A percentile compares a stretch with the other conserved stretches of the same genome.
Evolutionary conservation across 2,888 invertebrate species (phyloP).

Genomic region (Podabrus alpinus): DNA sequence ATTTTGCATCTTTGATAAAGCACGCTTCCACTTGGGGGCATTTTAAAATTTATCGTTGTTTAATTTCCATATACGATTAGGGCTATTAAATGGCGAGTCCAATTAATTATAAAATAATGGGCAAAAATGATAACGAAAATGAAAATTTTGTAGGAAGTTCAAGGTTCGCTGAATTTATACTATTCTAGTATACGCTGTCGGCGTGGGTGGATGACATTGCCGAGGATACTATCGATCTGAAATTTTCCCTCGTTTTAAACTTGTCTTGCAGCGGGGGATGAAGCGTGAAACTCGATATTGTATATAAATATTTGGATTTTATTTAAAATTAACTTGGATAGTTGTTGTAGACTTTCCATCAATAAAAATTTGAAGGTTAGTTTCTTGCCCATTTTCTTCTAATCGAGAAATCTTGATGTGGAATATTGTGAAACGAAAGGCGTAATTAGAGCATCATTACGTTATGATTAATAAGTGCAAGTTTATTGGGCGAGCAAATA

Average conservation of each 20-base stretch:
- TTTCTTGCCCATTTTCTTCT: background rate
- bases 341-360: background rate
- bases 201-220: constrained; percentile 5
- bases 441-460: background rate
- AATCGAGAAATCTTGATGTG: background rate
- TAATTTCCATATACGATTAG: background rate
- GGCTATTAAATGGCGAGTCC: background rate
- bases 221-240: constrained; percentile 12
- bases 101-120: background rate
- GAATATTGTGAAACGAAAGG: background rate
- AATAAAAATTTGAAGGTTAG: background rate
- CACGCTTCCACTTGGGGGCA: background rate
- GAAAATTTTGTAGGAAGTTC: constrained; percentile 14
- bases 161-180: constrained; percentile 6
- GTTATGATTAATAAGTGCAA: background rate
- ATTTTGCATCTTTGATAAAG: background rate
- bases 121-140: background rate
- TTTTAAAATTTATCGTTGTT: background rate
- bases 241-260: background rate
- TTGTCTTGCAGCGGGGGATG: background rate
- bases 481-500: background rate
- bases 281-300: background rate
- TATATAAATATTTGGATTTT: background rate
- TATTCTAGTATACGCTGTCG: background rate
- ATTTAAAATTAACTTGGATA: background rate